Conservation (phyloP, 2,797 vertebrate species). For the Agapornis canus region DNA sequence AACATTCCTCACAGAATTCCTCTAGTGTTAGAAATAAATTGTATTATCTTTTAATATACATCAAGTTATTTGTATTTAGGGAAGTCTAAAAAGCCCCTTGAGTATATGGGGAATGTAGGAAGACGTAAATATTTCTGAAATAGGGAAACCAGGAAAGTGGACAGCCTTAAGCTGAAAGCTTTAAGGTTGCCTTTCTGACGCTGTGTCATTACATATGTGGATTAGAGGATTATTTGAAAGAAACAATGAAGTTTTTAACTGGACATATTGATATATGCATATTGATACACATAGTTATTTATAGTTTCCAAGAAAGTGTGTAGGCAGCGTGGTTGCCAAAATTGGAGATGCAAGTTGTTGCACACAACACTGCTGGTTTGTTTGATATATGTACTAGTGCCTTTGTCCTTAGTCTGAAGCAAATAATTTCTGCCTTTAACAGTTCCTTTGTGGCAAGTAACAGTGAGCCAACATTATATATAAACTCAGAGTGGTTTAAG, state of each 20-base stretch:
- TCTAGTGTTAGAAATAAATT: background rate
- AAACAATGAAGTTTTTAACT: background rate
- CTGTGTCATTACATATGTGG: background rate
- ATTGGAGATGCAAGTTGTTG: background rate
- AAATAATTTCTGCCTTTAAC: background rate
- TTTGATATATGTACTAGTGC: background rate
- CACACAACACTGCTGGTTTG: background rate
- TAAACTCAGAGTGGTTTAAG: background rate
- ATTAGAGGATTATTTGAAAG: background rate
- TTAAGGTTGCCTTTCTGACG: background rate
- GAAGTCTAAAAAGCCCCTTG: background rate
- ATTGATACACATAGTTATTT: background rate
- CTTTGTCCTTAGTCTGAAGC: background rate
- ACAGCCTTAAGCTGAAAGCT: background rate
- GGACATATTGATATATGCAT: background rate
- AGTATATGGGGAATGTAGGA: background rate
- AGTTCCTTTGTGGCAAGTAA: background rate
- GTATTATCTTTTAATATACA: background rate
- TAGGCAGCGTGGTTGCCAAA: background rate
- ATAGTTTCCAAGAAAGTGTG: background rate
- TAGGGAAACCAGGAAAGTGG: background rate
- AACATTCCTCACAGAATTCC: background rate
- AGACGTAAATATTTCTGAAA: background rate
- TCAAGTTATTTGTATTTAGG: background rate
- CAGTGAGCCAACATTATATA: background rate